phyloP scores from a whole-genome alignment of 2,888 invertebrate genomes.

The Heliothis peltigera region DNA sequence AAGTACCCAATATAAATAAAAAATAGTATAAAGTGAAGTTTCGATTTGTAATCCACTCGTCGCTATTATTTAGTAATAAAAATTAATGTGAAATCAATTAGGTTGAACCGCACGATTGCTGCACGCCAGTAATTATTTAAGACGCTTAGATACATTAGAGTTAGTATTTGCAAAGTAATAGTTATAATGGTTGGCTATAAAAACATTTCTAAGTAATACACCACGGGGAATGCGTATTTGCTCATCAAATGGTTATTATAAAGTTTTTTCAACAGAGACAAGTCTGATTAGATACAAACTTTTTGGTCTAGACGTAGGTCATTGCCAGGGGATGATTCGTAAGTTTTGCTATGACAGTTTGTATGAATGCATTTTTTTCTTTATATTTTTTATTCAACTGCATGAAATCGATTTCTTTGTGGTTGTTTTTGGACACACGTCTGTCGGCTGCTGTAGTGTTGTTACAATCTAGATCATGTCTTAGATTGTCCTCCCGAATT shows the following conservation, averaged over 20 bases:
- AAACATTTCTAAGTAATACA: slow-evolving; percentile 72
- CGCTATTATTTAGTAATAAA: slow-evolving; percentile 67
- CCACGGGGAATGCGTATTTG: slow-evolving; percentile 71
- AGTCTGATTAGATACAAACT: slow-evolving; percentile 69
- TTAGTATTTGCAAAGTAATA: slow-evolving; percentile 77
- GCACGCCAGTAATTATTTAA: slow-evolving; percentile 76
- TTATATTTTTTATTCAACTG: slow-evolving; percentile 75
- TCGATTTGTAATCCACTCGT: slow-evolving; percentile 56
- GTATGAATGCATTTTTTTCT: slow-evolving; percentile 81
- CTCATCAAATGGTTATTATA: slow-evolving; percentile 80
- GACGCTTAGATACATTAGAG: slow-evolving; percentile 72
- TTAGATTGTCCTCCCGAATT: slow-evolving; percentile 84
- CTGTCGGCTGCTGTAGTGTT: slow-evolving; percentile 81
- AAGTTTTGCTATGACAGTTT: slow-evolving; percentile 75
- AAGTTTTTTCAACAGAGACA: slow-evolving; percentile 73
- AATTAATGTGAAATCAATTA: slow-evolving; percentile 78
- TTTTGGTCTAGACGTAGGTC: slow-evolving; percentile 83
- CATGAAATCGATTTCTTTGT: slow-evolving; percentile 85
- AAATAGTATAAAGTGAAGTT: slow-evolving; percentile 52
- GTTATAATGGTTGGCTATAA: slow-evolving; percentile 75
- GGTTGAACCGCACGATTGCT: slow-evolving; percentile 71
- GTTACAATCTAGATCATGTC: slow-evolving; percentile 87
- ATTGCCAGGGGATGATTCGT: slow-evolving; percentile 88
- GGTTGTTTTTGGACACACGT: slow-evolving; percentile 82
- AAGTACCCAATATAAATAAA: slow-evolving; percentile 53